Evolutionary conservation across 2,113 vertebrate genomes (phyloP), one percentile per base, ranked within the genome.

Genomic region (Gasterosteus aculeatus): DNA sequence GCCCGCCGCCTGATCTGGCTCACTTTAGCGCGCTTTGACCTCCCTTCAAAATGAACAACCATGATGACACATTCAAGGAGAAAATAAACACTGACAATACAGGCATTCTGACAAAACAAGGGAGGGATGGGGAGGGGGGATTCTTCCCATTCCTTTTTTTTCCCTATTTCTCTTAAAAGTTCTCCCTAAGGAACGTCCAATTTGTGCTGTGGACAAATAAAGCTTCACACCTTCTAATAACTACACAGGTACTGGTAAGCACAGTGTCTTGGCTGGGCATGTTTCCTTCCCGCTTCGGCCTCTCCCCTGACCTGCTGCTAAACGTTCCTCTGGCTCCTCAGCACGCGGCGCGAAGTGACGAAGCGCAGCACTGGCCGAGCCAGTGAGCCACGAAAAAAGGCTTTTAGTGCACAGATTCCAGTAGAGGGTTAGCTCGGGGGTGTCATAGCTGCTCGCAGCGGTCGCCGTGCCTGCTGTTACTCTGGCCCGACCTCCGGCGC

Each of bases 121-220:
- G 73, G 1, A 1, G 22, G 22, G 22, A 26, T 1, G 22, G 22
- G 22, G 22, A 26, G 22, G 22, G 22, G 70, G 60, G 64, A 1
- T 75, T 77, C 75, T 82, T 82, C 68, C 51, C 63, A 1, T 76
- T 81, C 42, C 46, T 49, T 58, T 38, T 38, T 38, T 5, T 38
- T 6, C 7, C 6, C 5, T 78, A 80, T 80, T 72, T 60, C 57
- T 57, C 39, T n/a, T 42, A 6, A 64, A 75, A 77, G 67, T 86
- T 75, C 61, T 78, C 81, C 82, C 85, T 57, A 49, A 47, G 16
- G 58, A 89, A 75, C 67, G 85, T 84, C 83, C 77, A 69, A 78
- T 89, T 93, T 93, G 92, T 94, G 93, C 93, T 92, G 87, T 88
- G 84, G 87, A 89, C 73, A 70, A 85, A 26, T 92, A 88, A 92